These are phyloP conservation scores for Galbula dea DNA, from an alignment of 2,113 vertebrate species.

Conservation along the genomic window DNA sequence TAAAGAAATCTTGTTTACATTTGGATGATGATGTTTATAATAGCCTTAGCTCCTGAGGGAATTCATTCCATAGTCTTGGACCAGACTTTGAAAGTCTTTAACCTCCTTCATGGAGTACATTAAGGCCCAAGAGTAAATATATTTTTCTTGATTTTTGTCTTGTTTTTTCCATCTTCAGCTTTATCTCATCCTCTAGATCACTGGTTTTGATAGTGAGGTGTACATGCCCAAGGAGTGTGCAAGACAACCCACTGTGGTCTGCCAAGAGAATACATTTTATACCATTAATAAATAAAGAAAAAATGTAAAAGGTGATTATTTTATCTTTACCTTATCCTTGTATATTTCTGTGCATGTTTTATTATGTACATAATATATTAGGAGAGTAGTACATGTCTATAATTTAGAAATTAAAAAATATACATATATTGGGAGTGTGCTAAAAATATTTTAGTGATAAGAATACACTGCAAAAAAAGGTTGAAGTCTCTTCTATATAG, in stretches of 20 bases:
- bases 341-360: background rate
- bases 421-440: background rate
- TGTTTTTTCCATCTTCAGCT: background rate
- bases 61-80: conserved; percentile 6
- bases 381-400: background rate
- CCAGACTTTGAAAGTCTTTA: background rate
- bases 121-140: background rate
- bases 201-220: background rate
- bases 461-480: background rate
- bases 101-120: background rate
- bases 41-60: conserved; percentile 24
- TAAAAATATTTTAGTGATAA: background rate
- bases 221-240: background rate
- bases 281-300: background rate
- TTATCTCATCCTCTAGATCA: background rate
- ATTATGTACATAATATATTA: background rate
- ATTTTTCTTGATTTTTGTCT: background rate
- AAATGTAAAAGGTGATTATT: background rate
- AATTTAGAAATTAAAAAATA: background rate
- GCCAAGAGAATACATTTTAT: background rate
- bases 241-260: background rate
- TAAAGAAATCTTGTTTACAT: conserved; percentile 35
- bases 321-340: background rate
- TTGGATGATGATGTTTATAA: background rate
- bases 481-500: background rate